Evolutionary conservation across 1,140 invertebrate species (phyloP).

Genomic region (Zaprionus africanus): DNA sequence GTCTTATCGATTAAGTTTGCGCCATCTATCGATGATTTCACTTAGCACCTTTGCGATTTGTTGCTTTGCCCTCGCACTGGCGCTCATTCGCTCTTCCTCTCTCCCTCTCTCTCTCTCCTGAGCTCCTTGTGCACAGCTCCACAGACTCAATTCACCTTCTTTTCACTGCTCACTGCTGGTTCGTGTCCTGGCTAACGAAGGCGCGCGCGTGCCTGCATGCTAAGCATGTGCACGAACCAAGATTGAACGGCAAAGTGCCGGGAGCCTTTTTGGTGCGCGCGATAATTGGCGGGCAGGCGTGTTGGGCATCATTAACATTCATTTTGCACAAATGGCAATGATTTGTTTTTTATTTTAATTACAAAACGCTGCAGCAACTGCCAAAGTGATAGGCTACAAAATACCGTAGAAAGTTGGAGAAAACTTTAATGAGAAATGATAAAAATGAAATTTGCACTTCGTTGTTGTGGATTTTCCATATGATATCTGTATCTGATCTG

Average conservation of each 20-base stretch:
- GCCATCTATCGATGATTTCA: conserved; percentile 9
- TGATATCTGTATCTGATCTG: too few species aligned
- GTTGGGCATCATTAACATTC: conserved; percentile 64
- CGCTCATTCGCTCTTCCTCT: background rate
- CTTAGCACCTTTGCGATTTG: background rate
- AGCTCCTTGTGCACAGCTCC: background rate
- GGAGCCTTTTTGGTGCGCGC: conserved; percentile 40
- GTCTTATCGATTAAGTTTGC: conserved; percentile 14
- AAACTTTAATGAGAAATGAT: background rate
- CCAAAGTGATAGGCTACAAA: conserved; percentile 19
- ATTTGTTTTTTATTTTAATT: conserved; percentile 80
- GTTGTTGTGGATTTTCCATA: too few species aligned
- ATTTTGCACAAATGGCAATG: conserved; percentile 66
- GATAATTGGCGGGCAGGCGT: conserved; percentile 18
- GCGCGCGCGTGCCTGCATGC: conserved; percentile 25
- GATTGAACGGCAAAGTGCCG: background rate
- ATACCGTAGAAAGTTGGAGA: background rate
- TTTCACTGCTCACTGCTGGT: conserved; percentile 17
- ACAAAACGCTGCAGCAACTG: background rate
- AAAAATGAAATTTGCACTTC: too few species aligned
- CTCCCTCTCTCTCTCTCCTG: background rate
- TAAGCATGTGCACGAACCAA: conserved; percentile 41
- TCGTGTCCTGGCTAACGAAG: conserved; percentile 29
- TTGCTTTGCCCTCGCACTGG: background rate
- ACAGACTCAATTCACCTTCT: too few species aligned